Evolutionary conservation across 1,140 invertebrate species (phyloP).

Genomic region (Dysdera silvatica): DNA sequence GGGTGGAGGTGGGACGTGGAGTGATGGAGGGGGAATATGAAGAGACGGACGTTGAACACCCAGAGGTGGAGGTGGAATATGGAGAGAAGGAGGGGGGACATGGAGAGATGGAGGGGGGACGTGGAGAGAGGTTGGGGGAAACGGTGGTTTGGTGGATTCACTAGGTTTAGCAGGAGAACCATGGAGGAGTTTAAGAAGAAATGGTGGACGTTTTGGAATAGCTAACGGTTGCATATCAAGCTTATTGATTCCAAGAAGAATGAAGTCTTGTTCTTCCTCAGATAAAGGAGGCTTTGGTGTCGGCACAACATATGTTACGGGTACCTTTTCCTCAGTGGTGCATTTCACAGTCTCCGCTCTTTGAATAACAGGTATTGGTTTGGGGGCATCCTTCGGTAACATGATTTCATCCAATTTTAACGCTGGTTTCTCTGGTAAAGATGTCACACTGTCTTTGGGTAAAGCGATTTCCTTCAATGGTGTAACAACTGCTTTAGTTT

Average conservation of each 20-base stretch:
- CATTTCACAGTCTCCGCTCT: background rate
- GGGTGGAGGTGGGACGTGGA: background rate
- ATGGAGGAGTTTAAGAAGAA: background rate
- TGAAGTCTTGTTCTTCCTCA: constrained; percentile 22
- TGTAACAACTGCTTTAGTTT: too few relatives aligned
- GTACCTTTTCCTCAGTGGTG: background rate
- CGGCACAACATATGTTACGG: background rate
- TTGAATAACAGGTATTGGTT: background rate
- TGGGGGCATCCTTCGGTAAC: background rate
- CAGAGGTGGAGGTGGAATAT: background rate
- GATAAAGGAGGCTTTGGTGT: background rate
- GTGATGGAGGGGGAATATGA: background rate
- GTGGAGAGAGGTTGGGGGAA: background rate
- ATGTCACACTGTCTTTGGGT: background rate
- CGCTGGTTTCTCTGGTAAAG: background rate
- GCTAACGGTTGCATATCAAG: constrained; percentile 8
- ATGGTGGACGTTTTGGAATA: constrained; percentile 13
- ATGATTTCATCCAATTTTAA: too few relatives aligned
- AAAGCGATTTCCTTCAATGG: background rate
- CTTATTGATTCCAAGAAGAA: constrained; percentile 9
- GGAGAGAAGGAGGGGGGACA: background rate
- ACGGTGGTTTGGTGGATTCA: background rate
- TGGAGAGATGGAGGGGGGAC: background rate
- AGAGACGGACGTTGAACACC: background rate
- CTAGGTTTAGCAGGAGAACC: background rate